Evolutionary conservation across 2,888 invertebrate species (phyloP).

Genomic region (Acrobasis suavella): DNA sequence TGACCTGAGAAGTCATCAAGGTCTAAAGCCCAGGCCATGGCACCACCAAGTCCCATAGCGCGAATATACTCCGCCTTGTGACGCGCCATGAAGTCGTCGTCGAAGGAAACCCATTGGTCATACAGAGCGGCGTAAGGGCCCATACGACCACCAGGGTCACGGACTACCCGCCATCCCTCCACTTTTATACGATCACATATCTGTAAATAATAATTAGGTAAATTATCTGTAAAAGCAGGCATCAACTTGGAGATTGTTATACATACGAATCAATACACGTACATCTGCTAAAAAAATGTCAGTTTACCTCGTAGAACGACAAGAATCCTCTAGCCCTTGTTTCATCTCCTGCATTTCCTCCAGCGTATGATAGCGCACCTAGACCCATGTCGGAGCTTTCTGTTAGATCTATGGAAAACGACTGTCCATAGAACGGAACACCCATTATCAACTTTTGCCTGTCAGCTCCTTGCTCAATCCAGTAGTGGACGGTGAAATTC

Average conservation of each 20-base stretch:
- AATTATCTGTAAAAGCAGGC: too few relatives aligned
- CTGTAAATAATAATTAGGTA: conserved; percentile 55
- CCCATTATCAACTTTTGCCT: conserved; percentile 91
- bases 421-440: conserved; percentile 94
- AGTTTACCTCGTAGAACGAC: conserved; percentile 90
- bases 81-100: conserved; percentile 91
- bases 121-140: conserved; percentile 92
- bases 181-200: conserved; percentile 90
- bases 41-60: conserved; percentile 90
- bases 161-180: conserved; percentile 89
- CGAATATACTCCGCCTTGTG: conserved; percentile 92
- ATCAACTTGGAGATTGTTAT: too few relatives aligned
- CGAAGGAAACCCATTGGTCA: conserved; percentile 97
- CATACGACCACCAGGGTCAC: conserved; percentile 90
- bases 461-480: conserved; percentile 91
- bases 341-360: conserved; percentile 94
- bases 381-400: conserved; percentile 85
- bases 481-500: conserved; percentile 94
- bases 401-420: conserved; percentile 86
- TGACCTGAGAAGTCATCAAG: conserved; percentile 91
- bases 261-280: too few relatives aligned
- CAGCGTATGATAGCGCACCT: conserved; percentile 91
- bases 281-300: too few relatives aligned
- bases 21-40: conserved; percentile 95
- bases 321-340: conserved; percentile 94